Evolutionary conservation across 1,140 invertebrate species (phyloP).

Genomic region (Drosophila lini): DNA sequence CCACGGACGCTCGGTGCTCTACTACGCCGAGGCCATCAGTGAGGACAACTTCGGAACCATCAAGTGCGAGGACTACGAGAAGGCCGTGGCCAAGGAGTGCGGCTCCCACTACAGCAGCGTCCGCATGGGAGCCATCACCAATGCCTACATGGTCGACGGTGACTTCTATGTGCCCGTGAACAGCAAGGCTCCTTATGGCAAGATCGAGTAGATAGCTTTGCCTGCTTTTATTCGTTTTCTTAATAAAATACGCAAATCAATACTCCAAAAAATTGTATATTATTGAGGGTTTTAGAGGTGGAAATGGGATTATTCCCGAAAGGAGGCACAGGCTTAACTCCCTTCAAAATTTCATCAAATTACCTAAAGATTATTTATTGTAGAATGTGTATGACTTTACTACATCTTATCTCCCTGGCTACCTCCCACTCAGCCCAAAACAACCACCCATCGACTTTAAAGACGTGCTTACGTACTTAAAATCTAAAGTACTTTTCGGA

Average conservation of each 20-base stretch:
- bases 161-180: constrained; percentile 72
- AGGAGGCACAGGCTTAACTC: neutral
- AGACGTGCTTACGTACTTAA: constrained; percentile 13
- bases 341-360: too few species aligned
- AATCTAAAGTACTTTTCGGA: neutral
- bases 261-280: neutral
- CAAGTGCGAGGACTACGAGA: constrained; percentile 61
- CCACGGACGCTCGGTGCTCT: constrained; percentile 85
- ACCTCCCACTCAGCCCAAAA: neutral
- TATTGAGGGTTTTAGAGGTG: too few species aligned
- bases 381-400: neutral
- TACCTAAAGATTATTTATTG: neutral
- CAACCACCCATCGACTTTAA: neutral
- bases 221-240: neutral
- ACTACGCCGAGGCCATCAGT: constrained; percentile 85
- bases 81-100: constrained; percentile 60
- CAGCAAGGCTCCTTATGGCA: constrained; percentile 76
- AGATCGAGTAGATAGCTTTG: constrained; percentile 68
- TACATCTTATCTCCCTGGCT: neutral
- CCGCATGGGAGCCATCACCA: constrained; percentile 83
- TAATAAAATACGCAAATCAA: constrained; percentile 24
- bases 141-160: constrained; percentile 79
- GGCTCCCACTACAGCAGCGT: constrained; percentile 62
- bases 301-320: neutral
- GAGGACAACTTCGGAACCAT: constrained; percentile 59